Evolutionary conservation across 1,140 invertebrate species (phyloP).

Genomic region (Drosophila malerkotliana): DNA sequence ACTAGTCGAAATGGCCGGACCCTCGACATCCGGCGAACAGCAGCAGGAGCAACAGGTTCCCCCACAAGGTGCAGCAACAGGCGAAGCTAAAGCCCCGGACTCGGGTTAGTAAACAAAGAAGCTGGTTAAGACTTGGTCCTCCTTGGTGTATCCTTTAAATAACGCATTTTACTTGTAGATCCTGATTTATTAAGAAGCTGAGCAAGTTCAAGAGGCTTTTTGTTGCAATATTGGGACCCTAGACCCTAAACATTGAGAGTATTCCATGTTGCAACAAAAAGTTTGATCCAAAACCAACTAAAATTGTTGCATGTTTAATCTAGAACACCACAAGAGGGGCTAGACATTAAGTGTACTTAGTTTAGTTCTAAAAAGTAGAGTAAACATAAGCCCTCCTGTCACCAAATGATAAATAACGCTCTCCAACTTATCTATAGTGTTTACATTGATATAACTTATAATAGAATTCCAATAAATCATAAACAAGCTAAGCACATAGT

Average conservation of each 20-base stretch:
- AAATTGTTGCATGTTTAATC: no score
- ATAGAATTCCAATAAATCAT: not conserved
- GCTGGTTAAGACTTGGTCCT: no score
- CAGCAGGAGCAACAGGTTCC: not conserved
- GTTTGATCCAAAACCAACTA: not conserved
- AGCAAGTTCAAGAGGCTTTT: no score
- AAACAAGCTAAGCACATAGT: not conserved
- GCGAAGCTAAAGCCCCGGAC: not conserved
- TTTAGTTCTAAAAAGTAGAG: not conserved
- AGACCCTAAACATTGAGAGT: no score
- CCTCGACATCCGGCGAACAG: slow-evolving; percentile 17
- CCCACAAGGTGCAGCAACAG: slow-evolving; percentile 2
- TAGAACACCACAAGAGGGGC: not conserved
- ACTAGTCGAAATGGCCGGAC: slow-evolving; percentile 1
- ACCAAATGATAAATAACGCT: not conserved
- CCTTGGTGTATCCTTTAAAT: not conserved
- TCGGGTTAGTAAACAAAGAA: slow-evolving; percentile 5
- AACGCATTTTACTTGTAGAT: no score
- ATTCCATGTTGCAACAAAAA: not conserved
- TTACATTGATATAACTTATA: not conserved
- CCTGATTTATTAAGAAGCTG: no score
- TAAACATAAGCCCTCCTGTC: not conserved
- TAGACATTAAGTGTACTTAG: not conserved
- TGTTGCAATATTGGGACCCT: no score
- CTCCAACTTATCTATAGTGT: not conserved